These are phyloP conservation scores for Mobula hypostoma DNA, from an alignment of 2,113 vertebrate genomes.

Conservation along the genomic window DNA sequence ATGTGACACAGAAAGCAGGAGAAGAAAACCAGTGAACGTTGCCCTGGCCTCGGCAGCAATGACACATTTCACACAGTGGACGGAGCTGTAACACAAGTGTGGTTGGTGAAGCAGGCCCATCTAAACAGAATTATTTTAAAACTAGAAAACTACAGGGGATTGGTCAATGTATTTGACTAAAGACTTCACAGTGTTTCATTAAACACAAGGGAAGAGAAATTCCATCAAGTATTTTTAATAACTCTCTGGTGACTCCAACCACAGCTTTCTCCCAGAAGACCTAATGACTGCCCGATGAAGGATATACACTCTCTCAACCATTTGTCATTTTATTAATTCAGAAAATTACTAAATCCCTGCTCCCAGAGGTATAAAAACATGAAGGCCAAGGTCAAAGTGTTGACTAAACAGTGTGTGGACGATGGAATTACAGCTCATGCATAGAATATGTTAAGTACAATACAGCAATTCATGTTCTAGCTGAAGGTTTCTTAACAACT, in stretches of 20 bases:
- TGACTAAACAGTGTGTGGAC: constrained; percentile 12
- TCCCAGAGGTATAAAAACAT: not conserved
- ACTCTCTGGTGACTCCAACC: not conserved
- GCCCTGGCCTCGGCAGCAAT: not conserved
- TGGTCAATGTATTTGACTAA: not conserved
- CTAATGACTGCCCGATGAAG: not conserved
- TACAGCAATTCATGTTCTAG: not conserved
- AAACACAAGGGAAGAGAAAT: not conserved
- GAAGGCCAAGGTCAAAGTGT: not conserved
- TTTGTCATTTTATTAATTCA: not conserved
- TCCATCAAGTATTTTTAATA: constrained; percentile 5
- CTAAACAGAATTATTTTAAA: not conserved
- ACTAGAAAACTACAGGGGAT: not conserved
- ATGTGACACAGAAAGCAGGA: not conserved
- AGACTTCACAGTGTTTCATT: constrained; percentile 17
- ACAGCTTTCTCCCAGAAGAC: not conserved
- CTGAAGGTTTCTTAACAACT: constrained; percentile 25
- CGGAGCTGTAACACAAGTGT: not conserved
- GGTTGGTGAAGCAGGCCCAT: not conserved
- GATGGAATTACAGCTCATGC: constrained; percentile 17
- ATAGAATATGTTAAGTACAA: constrained; percentile 17
- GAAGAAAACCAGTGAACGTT: not conserved
- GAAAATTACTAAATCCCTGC: not conserved
- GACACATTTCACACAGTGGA: constrained; percentile 14
- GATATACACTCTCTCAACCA: constrained; percentile 1